Evolutionary conservation across 2,797 vertebrate species (phyloP).

Genomic region (Yasuhikotakia modesta): DNA sequence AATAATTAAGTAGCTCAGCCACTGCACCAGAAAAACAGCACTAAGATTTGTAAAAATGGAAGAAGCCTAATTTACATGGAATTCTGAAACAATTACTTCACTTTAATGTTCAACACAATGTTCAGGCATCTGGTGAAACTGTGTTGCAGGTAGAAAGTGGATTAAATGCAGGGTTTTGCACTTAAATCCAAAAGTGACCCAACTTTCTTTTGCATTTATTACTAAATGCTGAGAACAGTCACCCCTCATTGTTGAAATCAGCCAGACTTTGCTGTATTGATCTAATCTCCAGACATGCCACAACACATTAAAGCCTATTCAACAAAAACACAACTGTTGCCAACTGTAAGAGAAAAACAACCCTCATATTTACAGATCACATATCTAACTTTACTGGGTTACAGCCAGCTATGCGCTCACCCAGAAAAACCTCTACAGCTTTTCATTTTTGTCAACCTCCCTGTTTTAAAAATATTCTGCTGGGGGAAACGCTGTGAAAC

Average conservation of each 20-base stretch:
- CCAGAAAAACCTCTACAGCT: slow-evolving; percentile 31
- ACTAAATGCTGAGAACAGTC: not conserved
- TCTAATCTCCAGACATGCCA: slow-evolving; percentile 16
- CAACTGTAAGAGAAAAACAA: slow-evolving; percentile 9
- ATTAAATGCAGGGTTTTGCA: not conserved
- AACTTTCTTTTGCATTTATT: not conserved
- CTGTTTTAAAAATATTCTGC: slow-evolving; percentile 51
- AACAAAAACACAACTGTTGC: slow-evolving; percentile 23
- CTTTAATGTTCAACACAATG: no score
- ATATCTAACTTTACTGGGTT: slow-evolving; percentile 10
- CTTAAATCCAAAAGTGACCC: not conserved
- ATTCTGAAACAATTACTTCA: no score
- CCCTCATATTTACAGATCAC: not conserved
- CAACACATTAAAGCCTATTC: slow-evolving; percentile 25
- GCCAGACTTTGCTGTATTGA: not conserved
- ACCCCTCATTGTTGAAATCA: not conserved
- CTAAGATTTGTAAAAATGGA: no score
- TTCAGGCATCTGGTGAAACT: no score
- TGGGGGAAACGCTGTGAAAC: slow-evolving; percentile 49
- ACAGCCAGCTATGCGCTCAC: slow-evolving; percentile 15
- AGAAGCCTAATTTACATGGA: no score
- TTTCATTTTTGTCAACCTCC: slow-evolving; percentile 51
- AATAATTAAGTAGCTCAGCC: no score
- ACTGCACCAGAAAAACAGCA: no score
- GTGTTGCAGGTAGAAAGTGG: no score